Evolutionary conservation across 2,113 vertebrate genomes (phyloP).

Genomic region (Colistium nudipinnis): DNA sequence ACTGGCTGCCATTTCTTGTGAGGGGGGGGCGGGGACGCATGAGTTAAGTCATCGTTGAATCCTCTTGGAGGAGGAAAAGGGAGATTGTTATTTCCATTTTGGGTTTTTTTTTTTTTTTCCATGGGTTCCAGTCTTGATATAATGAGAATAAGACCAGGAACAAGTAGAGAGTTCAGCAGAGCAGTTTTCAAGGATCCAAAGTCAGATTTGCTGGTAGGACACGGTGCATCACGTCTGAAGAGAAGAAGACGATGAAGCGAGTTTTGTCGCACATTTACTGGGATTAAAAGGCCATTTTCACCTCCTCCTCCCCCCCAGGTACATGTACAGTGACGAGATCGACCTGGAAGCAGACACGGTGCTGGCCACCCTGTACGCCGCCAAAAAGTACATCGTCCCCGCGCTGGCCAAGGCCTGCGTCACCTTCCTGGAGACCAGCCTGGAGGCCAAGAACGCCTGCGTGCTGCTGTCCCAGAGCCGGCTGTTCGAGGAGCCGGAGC

Average conservation of each 20-base stretch:
- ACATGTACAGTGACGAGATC: slow-evolving; percentile 97
- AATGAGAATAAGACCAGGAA: background rate
- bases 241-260: too few relatives aligned
- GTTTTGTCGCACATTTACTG: background rate
- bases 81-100: background rate
- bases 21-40: background rate
- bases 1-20: background rate
- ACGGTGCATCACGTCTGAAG: too few relatives aligned
- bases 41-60: slow-evolving; percentile 13
- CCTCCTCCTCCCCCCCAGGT: slow-evolving; percentile 82
- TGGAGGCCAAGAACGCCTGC: slow-evolving; percentile 95
- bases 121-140: too few relatives aligned
- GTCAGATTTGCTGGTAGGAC: background rate
- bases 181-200: background rate
- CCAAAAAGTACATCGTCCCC: slow-evolving; percentile 98
- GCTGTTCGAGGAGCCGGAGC: slow-evolving; percentile 96
- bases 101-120: background rate
- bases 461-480: slow-evolving; percentile 96
- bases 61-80: slow-evolving; percentile 13
- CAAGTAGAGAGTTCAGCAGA: background rate
- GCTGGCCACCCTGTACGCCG: slow-evolving; percentile 94
- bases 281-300: background rate
- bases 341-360: slow-evolving; percentile 97
- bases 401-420: slow-evolving; percentile 94
- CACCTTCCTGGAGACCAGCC: slow-evolving; percentile 93